These are phyloP conservation scores for Drosophila neotestacea DNA, from an alignment of 2,888 invertebrate species.

Conservation along the genomic window DNA sequence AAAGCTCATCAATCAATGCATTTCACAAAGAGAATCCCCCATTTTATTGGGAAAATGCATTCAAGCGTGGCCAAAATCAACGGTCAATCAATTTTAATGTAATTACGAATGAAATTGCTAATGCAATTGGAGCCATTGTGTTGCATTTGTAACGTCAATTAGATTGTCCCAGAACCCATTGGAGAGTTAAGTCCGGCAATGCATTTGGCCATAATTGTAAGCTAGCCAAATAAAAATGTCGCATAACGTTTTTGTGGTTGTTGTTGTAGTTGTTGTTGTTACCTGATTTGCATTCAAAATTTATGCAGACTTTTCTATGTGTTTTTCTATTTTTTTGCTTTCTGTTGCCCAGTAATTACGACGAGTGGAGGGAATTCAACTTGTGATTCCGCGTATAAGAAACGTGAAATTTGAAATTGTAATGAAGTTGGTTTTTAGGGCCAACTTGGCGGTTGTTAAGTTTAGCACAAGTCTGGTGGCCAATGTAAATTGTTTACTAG, in stretches of 20 bases:
- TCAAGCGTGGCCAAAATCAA: conserved; percentile 37
- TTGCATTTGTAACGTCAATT: conserved; percentile 52
- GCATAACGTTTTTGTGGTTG: background rate
- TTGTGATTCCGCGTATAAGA: conserved; percentile 53
- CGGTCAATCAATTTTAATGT: conserved; percentile 50
- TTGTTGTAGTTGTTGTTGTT: background rate
- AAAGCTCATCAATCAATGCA: conserved; percentile 6
- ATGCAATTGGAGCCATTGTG: conserved; percentile 45
- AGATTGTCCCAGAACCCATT: conserved; percentile 21
- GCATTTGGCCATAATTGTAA: conserved; percentile 37
- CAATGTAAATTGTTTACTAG: conserved; percentile 66
- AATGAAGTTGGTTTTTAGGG: conserved; percentile 55
- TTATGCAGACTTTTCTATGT: conserved; percentile 58
- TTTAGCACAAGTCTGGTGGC: conserved; percentile 32
- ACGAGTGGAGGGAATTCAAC: conserved; percentile 34
- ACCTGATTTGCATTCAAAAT: conserved; percentile 66
- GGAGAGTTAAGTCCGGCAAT: conserved; percentile 22
- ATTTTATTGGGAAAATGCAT: conserved; percentile 26
- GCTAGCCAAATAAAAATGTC: conserved; percentile 24
- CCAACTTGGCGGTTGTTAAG: conserved; percentile 34
- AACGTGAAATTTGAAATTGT: conserved; percentile 73
- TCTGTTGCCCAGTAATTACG: conserved; percentile 55
- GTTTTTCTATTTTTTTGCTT: conserved; percentile 25
- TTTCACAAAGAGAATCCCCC: conserved; percentile 7
- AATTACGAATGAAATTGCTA: conserved; percentile 37